Evolutionary conservation across 1,140 invertebrate genomes (phyloP).

Genomic region (Brachionus koreanus): DNA sequence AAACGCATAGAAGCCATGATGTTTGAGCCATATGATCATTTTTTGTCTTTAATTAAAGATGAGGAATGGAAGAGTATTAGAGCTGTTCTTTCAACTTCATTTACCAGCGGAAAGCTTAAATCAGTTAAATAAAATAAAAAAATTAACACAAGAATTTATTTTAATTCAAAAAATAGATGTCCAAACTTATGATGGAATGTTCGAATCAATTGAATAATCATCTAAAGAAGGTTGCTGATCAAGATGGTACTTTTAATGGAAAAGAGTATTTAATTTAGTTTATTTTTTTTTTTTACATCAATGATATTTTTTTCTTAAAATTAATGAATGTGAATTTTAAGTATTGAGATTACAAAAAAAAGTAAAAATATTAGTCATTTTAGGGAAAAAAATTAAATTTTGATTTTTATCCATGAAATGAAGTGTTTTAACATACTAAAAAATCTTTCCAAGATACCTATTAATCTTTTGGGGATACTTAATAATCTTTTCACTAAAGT

Average conservation of each 20-base stretch:
- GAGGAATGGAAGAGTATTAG: constrained; percentile 42
- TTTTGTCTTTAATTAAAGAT: constrained; percentile 20
- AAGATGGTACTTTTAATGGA: background rate
- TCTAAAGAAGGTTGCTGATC: background rate
- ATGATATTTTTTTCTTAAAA: no score
- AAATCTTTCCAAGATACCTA: no score
- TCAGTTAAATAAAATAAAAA: background rate
- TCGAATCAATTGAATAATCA: constrained; percentile 1
- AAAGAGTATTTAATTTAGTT: no score
- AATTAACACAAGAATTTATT: background rate
- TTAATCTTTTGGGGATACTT: no score
- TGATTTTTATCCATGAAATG: no score
- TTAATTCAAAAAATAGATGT: background rate
- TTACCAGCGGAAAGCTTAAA: constrained; percentile 40
- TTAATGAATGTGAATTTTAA: no score
- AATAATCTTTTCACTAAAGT: no score
- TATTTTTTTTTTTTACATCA: no score
- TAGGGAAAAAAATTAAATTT: background rate
- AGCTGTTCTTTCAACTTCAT: constrained; percentile 29
- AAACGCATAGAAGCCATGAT: background rate
- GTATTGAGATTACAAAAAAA: no score
- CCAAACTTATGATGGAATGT: constrained; percentile 32
- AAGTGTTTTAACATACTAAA: no score
- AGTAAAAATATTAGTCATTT: no score
- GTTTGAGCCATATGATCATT: constrained; percentile 31